These are phyloP conservation scores for Nycticebus coucang DNA, from an alignment of 2,113 vertebrate genomes.

Conservation along the genomic window DNA sequence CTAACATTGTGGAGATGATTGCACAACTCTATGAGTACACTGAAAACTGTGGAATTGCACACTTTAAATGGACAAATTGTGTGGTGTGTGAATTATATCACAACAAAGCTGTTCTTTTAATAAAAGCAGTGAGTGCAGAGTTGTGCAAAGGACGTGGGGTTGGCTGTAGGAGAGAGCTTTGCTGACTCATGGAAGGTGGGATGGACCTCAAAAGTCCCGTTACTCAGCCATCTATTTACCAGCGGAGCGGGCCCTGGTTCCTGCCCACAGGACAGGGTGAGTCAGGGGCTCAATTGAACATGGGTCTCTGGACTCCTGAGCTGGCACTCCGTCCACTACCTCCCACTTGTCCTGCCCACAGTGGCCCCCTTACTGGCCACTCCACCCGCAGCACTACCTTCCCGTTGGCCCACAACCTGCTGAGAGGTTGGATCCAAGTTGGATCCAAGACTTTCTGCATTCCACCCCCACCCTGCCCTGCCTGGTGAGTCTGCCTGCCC, in stretches of 20 bases:
- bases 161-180: neutral
- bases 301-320: neutral
- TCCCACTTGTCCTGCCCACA: neutral
- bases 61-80: neutral
- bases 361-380: neutral
- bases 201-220: neutral
- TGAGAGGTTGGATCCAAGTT: slow-evolving; percentile 2
- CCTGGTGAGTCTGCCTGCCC: neutral
- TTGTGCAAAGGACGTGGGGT: neutral
- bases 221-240: slow-evolving; percentile 19
- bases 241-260: neutral
- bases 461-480: neutral
- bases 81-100: neutral
- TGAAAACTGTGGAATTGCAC: neutral
- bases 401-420: neutral
- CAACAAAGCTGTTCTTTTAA: slow-evolving; percentile 11
- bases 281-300: neutral
- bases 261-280: neutral
- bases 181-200: slow-evolving; percentile 30
- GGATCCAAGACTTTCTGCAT: neutral
- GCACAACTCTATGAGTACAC: neutral
- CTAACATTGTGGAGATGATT: neutral
- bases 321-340: accelerated
- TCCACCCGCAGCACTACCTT: neutral
- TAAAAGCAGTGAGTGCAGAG: neutral